Percentiles rank a stretch among this genome's conserved stretches.
phyloP scores from a whole-genome alignment of 2,888 invertebrate species.

The Drosophila demipolita region DNA sequence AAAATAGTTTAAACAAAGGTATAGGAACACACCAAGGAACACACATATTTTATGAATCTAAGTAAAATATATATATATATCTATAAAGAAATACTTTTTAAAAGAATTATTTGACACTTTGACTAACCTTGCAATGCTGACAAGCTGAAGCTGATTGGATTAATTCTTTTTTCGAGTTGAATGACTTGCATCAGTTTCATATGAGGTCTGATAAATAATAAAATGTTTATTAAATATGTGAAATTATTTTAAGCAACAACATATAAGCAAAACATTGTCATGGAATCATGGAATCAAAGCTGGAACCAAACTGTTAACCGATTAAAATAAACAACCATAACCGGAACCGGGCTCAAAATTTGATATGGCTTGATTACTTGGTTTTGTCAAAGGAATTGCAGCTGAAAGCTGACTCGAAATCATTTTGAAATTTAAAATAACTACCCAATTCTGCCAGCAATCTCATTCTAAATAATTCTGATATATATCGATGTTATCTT shows the following conservation, averaged over 20 bases:
- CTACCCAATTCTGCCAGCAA: not conserved
- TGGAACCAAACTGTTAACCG: not conserved
- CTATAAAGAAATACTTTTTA: too few relatives aligned
- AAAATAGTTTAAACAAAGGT: conserved; percentile 16
- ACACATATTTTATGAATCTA: conserved; percentile 12
- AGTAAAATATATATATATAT: not conserved
- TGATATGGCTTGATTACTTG: not conserved
- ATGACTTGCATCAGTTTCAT: not conserved
- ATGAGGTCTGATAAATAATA: not conserved
- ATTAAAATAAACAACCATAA: not conserved
- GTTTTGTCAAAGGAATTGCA: not conserved
- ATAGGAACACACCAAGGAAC: conserved; percentile 36
- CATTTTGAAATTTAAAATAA: not conserved
- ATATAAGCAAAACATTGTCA: not conserved
- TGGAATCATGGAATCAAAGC: not conserved
- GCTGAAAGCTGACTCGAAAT: not conserved
- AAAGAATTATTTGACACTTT: too few relatives aligned
- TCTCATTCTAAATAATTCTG: not conserved
- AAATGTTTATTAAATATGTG: not conserved
- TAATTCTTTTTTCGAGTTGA: too few relatives aligned
- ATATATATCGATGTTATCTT: not conserved
- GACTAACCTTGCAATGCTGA: too few relatives aligned
- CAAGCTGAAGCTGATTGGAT: too few relatives aligned
- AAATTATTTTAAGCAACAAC: not conserved
- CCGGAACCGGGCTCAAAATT: not conserved